Conservation (phyloP, 2,797 vertebrate genomes). For the Microchirus variegatus region DNA sequence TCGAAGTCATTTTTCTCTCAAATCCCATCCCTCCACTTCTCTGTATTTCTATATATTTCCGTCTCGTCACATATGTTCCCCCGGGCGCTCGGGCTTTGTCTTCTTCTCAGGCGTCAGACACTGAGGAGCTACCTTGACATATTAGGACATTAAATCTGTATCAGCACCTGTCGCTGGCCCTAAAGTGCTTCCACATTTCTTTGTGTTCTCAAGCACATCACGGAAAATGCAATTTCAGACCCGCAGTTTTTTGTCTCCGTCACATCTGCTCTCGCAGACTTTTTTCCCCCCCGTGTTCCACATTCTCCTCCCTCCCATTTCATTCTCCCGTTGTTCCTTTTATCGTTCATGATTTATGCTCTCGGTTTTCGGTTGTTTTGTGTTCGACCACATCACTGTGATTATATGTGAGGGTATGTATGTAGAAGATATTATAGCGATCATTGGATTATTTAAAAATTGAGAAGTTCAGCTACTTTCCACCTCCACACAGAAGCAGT, state of each 20-base stretch:
- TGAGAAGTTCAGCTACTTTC: no score
- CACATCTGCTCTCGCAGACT: slow-evolving; percentile 38
- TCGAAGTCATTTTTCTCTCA: not conserved
- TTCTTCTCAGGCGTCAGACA: slow-evolving; percentile 28
- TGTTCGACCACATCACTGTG: no score
- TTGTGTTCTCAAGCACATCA: slow-evolving; percentile 64
- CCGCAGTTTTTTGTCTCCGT: slow-evolving; percentile 48
- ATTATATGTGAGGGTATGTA: no score
- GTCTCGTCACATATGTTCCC: slow-evolving; percentile 13
- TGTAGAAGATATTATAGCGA: no score
- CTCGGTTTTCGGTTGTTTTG: no score
- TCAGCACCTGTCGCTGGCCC: slow-evolving; percentile 62
- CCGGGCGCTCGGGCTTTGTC: slow-evolving; percentile 45
- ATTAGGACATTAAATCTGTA: slow-evolving; percentile 76
- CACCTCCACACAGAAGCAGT: no score
- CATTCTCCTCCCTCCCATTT: no score
- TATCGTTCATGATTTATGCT: no score
- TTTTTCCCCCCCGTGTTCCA: no score
- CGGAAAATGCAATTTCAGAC: slow-evolving; percentile 65
- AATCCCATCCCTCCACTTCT: slow-evolving; percentile 3
- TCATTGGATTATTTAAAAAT: no score
- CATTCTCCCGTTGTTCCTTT: no score
- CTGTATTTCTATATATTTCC: not conserved
- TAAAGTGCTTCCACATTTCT: slow-evolving; percentile 63
- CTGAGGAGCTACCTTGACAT: slow-evolving; percentile 65